phyloP scores from a whole-genome alignment of 1,140 invertebrate genomes.

The Lasioglossum baleicum region DNA sequence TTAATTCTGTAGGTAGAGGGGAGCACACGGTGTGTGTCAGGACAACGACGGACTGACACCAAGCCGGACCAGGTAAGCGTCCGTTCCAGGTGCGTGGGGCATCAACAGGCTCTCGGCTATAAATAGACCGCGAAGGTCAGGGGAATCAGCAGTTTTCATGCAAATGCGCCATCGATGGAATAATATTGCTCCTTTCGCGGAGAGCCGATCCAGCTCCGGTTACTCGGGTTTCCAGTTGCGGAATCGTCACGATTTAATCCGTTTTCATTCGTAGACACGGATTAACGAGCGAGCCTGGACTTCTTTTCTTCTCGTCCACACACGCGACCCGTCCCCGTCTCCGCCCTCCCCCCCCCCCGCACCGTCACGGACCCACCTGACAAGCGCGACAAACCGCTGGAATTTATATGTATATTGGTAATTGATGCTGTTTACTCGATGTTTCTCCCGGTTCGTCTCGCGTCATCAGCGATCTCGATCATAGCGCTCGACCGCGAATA shows the following conservation, averaged over 20 bases:
- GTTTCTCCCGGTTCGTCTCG: background rate
- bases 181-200: conserved; percentile 65
- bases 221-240: conserved; percentile 4
- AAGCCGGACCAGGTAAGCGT: conserved; percentile 53
- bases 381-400: background rate
- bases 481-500: background rate
- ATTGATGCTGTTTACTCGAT: conserved; percentile 16
- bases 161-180: conserved; percentile 72
- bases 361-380: background rate
- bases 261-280: background rate
- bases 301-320: too few species aligned
- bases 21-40: conserved; percentile 7
- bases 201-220: conserved; percentile 7
- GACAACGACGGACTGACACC: conserved; percentile 33
- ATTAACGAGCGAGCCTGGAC: too few species aligned
- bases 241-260: conserved; percentile 5
- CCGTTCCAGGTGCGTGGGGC: conserved; percentile 52
- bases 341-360: background rate
- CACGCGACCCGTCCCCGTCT: background rate
- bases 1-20: background rate
- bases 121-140: conserved; percentile 69
- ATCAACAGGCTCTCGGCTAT: conserved; percentile 57
- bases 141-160: conserved; percentile 72
- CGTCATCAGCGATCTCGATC: conserved; percentile 20
- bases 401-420: conserved; percentile 33